Conservation (phyloP, 2,113 vertebrate species). For the Malurus cyaneus region DNA sequence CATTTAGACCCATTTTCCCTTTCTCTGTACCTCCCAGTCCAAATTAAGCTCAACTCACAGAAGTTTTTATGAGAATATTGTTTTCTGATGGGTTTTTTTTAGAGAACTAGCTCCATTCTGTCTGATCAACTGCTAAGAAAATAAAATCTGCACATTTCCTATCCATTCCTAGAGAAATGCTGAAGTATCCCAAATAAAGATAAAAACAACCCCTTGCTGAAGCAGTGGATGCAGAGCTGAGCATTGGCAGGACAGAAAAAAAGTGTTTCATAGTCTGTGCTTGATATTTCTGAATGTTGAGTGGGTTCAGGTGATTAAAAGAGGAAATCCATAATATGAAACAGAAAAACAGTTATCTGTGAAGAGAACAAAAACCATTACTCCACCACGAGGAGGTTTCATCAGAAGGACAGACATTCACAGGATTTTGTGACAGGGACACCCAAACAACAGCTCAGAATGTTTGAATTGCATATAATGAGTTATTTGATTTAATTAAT, state of each 20-base stretch:
- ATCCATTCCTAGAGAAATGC: background rate
- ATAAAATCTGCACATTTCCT: background rate
- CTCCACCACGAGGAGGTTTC: background rate
- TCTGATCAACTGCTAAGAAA: background rate
- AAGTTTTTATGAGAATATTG: background rate
- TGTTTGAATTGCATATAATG: background rate
- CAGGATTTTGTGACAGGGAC: background rate
- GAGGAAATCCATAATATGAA: background rate
- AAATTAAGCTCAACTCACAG: background rate
- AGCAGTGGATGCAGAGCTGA: background rate
- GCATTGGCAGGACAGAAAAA: background rate
- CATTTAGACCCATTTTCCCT: background rate
- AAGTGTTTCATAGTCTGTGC: background rate
- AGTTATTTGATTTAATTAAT: background rate
- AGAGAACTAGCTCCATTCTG: background rate
- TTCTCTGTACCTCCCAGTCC: background rate
- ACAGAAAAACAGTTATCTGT: background rate
- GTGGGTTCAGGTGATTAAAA: background rate
- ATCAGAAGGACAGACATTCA: background rate
- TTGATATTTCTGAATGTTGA: background rate
- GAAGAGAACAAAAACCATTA: background rate
- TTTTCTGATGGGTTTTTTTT: background rate
- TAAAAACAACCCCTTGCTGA: background rate
- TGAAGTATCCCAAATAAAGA: background rate
- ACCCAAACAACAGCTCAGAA: background rate